Evolutionary conservation across 37 sponge, comb jelly and placozoan species (phyloP), one percentile per base, ranked within the genome.

Genomic region (Aplysina aerophoba): DNA sequence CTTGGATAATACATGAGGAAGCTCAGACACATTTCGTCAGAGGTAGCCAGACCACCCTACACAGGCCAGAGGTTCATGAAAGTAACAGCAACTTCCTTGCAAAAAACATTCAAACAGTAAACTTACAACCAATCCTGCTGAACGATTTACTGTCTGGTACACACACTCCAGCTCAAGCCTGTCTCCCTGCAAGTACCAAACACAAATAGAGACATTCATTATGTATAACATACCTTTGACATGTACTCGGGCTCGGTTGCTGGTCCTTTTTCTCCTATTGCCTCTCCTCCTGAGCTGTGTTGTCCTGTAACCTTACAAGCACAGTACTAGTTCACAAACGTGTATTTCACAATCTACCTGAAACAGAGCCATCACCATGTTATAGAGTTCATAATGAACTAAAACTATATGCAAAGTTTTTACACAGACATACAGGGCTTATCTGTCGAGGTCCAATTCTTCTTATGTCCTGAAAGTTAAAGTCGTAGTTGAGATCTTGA

Each of bases 401-500:
- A n/a, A n/a, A n/a, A n/a, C n/a, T n/a, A n/a, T n/a, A 44, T 44
- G 50, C 50, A 8, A 44, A 74, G 31, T 87, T 35, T 38, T n/a
- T n/a, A n/a, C n/a, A 87, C 87, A 38, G 72, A 60, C 84, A 73
- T 53, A 88, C 88, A 28, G 91, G 87, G 28, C 69, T n/a, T 5
- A 90, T 83, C 78, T 75, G 37, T 41, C 54, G 20, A 41, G 78
- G 78, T 6, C 78, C 78, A 36, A 75, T 75, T 24, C 44, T 19
- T 21, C 78, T 30, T 6, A 21, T 59, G 31, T 91, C 87, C 71
- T 93, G 93, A 79, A 81, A 89, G 74, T 93, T 85, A 75, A 89
- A 89, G 72, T 93, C 93, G 35, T 93, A 93, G 27, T 87, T 74
- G 24, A 66, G 54, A 37, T 93, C 89, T 33, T 58, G 55, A 54